Percentiles rank a stretch among this genome's conserved stretches.
Conservation (phyloP, 2,797 vertebrate species). For the Brotula barbata region DNA sequence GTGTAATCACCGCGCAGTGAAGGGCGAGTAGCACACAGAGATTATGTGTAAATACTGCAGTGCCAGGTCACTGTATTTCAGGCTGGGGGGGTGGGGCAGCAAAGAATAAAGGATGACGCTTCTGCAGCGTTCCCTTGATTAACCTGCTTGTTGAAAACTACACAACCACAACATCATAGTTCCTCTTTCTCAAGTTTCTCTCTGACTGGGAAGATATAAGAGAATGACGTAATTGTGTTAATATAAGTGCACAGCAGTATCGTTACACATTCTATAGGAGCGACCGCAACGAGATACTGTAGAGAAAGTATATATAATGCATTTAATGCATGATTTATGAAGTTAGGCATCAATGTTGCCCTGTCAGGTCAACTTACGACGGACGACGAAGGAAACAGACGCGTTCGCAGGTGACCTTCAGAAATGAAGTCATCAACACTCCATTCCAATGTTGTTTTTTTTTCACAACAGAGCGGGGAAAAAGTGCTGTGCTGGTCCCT, state of each 20-base stretch:
- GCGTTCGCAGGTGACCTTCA: constrained; percentile 74
- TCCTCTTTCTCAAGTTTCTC: constrained; percentile 3
- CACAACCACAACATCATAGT: neutral
- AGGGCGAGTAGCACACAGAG: constrained; percentile 38
- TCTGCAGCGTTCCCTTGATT: constrained; percentile 48
- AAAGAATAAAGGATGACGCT: constrained; percentile 34
- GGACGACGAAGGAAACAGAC: constrained; percentile 55
- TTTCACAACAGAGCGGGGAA: constrained; percentile 61
- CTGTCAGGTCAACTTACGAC: constrained; percentile 67
- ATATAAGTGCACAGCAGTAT: neutral
- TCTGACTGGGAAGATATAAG: neutral
- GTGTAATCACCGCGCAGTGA: constrained; percentile 59
- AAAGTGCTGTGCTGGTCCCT: constrained; percentile 70
- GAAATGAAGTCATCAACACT: constrained; percentile 68
- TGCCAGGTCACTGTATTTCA: constrained; percentile 52
- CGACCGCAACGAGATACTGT: constrained; percentile 14
- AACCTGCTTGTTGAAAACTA: constrained; percentile 21
- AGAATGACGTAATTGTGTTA: neutral
- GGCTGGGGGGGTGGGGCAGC: constrained; percentile 5
- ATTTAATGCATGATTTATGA: constrained; percentile 74
- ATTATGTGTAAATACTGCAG: constrained; percentile 63
- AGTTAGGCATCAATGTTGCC: constrained; percentile 63
- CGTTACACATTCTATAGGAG: neutral
- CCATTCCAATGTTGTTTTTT: constrained; percentile 63
- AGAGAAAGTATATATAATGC: constrained; percentile 41